Conservation (phyloP, 2,888 invertebrate species). For the Amphipoea oculea region DNA sequence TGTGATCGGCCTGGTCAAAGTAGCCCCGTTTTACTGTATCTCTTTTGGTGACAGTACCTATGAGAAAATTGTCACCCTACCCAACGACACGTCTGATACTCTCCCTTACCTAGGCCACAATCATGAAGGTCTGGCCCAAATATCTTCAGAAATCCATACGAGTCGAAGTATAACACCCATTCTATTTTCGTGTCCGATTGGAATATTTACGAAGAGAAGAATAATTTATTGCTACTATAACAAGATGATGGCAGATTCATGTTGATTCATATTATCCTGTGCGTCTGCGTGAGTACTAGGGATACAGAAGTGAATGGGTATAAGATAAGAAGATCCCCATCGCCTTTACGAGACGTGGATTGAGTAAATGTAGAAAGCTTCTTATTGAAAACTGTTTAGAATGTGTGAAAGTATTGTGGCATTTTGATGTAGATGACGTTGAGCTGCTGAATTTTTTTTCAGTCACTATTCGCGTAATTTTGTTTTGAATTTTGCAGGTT, state of each 20-base stretch:
- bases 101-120: background rate
- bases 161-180: slow-evolving; percentile 46
- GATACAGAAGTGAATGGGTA: slow-evolving; percentile 21
- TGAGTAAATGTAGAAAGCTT: slow-evolving; percentile 10
- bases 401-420: slow-evolving; percentile 12
- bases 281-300: slow-evolving; percentile 36
- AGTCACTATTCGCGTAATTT: too few relatives aligned
- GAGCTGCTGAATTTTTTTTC: too few relatives aligned
- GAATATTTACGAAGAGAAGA: slow-evolving; percentile 51
- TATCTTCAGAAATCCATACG: slow-evolving; percentile 24
- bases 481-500: too few relatives aligned
- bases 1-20: too few relatives aligned
- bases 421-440: too few relatives aligned
- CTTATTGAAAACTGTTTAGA: slow-evolving; percentile 10
- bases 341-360: slow-evolving; percentile 28
- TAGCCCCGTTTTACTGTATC: too few relatives aligned
- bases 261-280: slow-evolving; percentile 46
- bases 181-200: slow-evolving; percentile 49
- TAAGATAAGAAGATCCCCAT: slow-evolving; percentile 20
- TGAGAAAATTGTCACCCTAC: background rate
- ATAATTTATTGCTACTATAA: slow-evolving; percentile 43
- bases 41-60: too few relatives aligned
- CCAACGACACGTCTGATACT: background rate
- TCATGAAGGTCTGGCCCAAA: slow-evolving; percentile 28
- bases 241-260: slow-evolving; percentile 49